A percentile compares a stretch with the other conserved stretches of the same genome.
phyloP scores from a whole-genome alignment of 1,140 invertebrate genomes.

The Hypsibius dujardini region DNA sequence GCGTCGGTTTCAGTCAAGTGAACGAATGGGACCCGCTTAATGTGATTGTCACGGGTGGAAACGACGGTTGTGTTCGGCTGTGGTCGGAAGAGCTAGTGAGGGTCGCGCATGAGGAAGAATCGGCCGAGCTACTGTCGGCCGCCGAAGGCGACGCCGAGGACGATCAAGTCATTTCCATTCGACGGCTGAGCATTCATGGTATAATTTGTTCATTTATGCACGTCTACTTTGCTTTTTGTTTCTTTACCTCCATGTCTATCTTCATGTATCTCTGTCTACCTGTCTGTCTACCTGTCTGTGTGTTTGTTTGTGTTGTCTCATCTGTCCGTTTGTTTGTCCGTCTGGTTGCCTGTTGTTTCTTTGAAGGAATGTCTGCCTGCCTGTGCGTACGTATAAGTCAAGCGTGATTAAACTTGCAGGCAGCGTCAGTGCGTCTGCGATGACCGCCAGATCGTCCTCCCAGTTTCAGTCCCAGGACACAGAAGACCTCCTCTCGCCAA shows the following conservation, averaged over 20 bases:
- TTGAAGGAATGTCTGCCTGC: too few species aligned
- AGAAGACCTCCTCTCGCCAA: background rate
- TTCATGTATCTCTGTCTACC: too few species aligned
- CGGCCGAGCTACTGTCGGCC: background rate
- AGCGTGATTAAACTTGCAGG: too few species aligned
- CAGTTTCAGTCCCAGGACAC: background rate
- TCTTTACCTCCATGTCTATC: too few species aligned
- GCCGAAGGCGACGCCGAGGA: background rate
- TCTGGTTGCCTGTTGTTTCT: too few species aligned
- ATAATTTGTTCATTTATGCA: background rate
- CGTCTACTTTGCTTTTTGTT: too few species aligned
- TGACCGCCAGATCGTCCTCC: background rate
- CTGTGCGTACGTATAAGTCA: too few species aligned
- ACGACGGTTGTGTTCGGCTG: slow-evolving; percentile 48
- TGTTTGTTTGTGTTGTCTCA: too few species aligned
- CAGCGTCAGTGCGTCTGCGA: background rate
- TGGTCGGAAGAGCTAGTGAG: slow-evolving; percentile 12
- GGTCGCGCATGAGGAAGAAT: background rate
- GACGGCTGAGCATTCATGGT: slow-evolving; percentile 4
- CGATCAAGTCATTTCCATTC: background rate
- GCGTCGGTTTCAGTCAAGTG: slow-evolving; percentile 69
- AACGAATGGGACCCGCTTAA: slow-evolving; percentile 95
- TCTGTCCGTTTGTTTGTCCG: too few species aligned
- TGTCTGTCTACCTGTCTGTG: too few species aligned
- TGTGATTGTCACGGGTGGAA: slow-evolving; percentile 90